Base-by-base conservation (phyloP, 2,113 vertebrate genomes). In the Chloropsis cyanopogon region DNA sequence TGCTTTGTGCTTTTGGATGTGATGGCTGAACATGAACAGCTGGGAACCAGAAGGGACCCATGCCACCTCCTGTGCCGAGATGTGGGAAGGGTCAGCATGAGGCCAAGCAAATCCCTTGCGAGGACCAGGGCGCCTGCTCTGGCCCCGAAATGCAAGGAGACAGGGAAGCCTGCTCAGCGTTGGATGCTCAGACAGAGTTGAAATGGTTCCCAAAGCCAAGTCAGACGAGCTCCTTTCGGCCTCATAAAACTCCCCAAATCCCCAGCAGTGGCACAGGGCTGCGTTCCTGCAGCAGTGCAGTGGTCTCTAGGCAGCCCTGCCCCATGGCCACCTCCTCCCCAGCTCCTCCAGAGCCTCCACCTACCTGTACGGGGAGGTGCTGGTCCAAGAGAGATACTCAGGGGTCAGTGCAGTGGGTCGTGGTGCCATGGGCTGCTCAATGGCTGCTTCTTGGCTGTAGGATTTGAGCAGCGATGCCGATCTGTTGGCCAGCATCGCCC, bases 311-410 rank as follows among this genome's bases (percentile, higher is more conserved):
- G 68, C 71, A 61, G 54, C 22, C n/a, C 49, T 91, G 54, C 57
- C 77, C 44, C 17, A 3, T 0, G 7, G 41, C 56, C 90, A 52
- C 31, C 20, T 82, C 75, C 52, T 77, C 19, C 50, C 53, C 77
- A 70, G 81, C 59, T 71, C 39, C 82, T 91, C 59, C 85, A 50
- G 46, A 2, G 53, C 68, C 35, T 10, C 33, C 33, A 91, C 96
- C 97, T 93, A 98, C 98, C 98, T 98, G 98, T 98, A 98, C 0
- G 97, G 97, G 77, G 98, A 95, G 22, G 97, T 97, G 80, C 98
- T 95, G 10, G 97, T 98, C 98, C 98, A 98, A 42, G 98, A 98
- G 61, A 98, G 96, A 80, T 98, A 98, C 35, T 98, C 98, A 0
- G 98, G 97, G 52, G 93, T 97, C 92, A 98, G 97, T 9, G 97